Percentiles rank a stretch among this genome's conserved stretches.
These are phyloP conservation scores for Pseudomyrmex sp. DNA, from an alignment of 1,140 invertebrate species.

Conservation along the genomic window DNA sequence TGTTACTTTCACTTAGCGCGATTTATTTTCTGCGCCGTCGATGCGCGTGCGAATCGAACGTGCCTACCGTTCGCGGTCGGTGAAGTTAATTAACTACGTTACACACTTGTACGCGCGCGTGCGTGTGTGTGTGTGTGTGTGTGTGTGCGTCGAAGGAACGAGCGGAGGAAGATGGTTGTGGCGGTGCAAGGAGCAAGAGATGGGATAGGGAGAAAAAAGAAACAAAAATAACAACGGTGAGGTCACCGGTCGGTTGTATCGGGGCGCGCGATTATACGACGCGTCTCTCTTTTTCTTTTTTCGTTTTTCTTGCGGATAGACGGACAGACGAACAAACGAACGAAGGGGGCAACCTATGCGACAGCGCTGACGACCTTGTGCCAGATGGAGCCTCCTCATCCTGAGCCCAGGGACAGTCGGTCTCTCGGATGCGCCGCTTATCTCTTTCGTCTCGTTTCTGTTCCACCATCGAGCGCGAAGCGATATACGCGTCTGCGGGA, in stretches of 20 bases:
- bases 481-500: neutral
- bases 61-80: constrained; percentile 47
- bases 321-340: constrained; percentile 4
- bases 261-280: constrained; percentile 4
- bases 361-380: constrained; percentile 76
- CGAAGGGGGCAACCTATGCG: constrained; percentile 62
- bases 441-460: constrained; percentile 35
- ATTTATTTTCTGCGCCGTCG: constrained; percentile 68
- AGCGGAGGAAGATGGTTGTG: neutral
- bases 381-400: constrained; percentile 77
- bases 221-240: constrained; percentile 51
- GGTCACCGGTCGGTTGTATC: constrained; percentile 45
- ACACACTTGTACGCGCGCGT: neutral
- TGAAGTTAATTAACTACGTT: constrained; percentile 64
- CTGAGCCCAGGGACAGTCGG: constrained; percentile 72
- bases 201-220: constrained; percentile 54
- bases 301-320: neutral
- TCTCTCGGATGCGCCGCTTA: constrained; percentile 44
- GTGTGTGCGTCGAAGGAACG: neutral
- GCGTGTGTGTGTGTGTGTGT: too few species aligned
- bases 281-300: constrained; percentile 6
- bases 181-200: neutral
- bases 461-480: neutral
- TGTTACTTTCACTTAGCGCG: constrained; percentile 72
- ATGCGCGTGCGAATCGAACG: constrained; percentile 64